Base-by-base conservation (phyloP, 1,140 invertebrate species). In the Coboldia fuscipes region DNA sequence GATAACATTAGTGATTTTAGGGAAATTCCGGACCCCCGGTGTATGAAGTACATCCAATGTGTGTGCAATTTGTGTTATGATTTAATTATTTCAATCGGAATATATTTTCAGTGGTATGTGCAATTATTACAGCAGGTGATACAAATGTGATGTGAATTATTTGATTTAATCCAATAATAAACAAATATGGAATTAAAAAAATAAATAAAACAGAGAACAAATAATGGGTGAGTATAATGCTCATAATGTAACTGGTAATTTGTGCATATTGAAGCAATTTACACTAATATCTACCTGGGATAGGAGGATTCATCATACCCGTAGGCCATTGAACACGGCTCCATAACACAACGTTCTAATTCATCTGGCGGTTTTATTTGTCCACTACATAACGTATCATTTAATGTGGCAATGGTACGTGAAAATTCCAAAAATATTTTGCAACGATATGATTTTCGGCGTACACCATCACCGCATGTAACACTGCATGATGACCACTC, bases 341-440 rank as follows among this genome's bases (percentile, higher is more conserved):
- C 67, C 57, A 72, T 66, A 24, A 70, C 65, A 44, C 84, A 90
- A 43, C 69, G 65, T 47, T 90, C 81, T 0, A 68, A 71, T 42
- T 80, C 74, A 43, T 80, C 75, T 0, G 64, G 44, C 1, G 88
- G 86, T 45, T 84, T 88, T n/a, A n/a, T n/a, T 0, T 68, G 66
- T 0, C 82, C 84, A 33, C 74, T 66, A 48, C 89, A 96, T 42
- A 92, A 72, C n/a, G 66, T 66, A 42, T 93, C 85, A 1, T 86
- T 83, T 9, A 93, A 56, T 41, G 72, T 77, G 1, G 80, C 83
- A 24, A 85, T 72, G 1, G 81, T 88, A 36, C 72, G 63, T 28
- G 80, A 85, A 48, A 88, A 88, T 54, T 90, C 84, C 28, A 96
- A 59, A 54, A 84, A 90, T 42, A 94, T 89, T 62, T 90, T 90